phyloP scores from a whole-genome alignment of 1,140 invertebrate genomes.

The Macrobrachium rosenbergii region DNA sequence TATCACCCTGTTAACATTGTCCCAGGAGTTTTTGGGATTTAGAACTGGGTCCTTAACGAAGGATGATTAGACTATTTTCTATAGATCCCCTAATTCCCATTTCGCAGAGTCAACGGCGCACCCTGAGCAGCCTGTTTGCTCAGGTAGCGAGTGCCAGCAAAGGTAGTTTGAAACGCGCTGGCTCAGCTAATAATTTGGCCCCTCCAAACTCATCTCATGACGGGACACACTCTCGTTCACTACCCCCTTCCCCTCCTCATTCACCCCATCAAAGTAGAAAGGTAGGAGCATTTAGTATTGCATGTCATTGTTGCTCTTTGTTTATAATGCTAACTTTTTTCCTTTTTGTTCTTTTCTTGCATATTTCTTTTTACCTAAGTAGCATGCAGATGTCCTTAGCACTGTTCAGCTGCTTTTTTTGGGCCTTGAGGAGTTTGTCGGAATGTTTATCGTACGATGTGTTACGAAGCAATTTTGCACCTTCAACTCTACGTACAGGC shows the following conservation, averaged over 20 bases:
- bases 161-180: slow-evolving; percentile 73
- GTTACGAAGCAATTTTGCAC: no score
- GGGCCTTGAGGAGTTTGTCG: no score
- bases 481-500: no score
- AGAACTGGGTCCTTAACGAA: no score
- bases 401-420: no score
- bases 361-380: slow-evolving; percentile 3
- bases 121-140: slow-evolving; percentile 69
- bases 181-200: slow-evolving; percentile 76
- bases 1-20: no score
- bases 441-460: no score
- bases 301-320: slow-evolving; percentile 9
- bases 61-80: no score
- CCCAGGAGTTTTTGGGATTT: no score
- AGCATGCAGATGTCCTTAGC: no score
- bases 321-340: slow-evolving; percentile 5
- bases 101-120: slow-evolving; percentile 59
- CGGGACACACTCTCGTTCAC: slow-evolving; percentile 77
- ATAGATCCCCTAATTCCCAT: slow-evolving; percentile 14
- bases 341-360: not conserved
- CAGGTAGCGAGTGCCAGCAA: slow-evolving; percentile 72
- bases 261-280: slow-evolving; percentile 76
- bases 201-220: slow-evolving; percentile 70
- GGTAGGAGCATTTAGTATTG: slow-evolving; percentile 67
- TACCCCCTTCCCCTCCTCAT: slow-evolving; percentile 83